These are phyloP conservation scores for Caradrina clavipalpis DNA, from an alignment of 2,888 invertebrate species.

Conservation along the genomic window DNA sequence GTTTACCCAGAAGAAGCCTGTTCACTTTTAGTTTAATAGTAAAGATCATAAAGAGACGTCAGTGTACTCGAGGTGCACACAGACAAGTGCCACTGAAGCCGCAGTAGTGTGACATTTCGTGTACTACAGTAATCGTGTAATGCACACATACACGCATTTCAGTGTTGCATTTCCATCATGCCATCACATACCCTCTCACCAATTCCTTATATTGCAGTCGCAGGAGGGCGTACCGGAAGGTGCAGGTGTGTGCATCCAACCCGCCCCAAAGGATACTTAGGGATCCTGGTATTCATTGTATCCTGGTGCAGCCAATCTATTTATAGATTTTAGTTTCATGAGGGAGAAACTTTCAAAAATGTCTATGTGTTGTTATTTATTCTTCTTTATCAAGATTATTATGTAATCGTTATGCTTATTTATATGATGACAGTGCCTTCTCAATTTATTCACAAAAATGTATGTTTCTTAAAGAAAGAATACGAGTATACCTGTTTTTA, in stretches of 20 bases:
- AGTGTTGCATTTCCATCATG: neutral
- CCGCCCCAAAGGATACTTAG: neutral
- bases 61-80: neutral
- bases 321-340: neutral
- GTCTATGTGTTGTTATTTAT: too few relatives aligned
- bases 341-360: too few relatives aligned
- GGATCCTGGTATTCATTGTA: neutral
- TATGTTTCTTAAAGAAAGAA: too few relatives aligned
- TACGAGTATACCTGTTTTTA: too few relatives aligned
- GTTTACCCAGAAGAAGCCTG: too few relatives aligned
- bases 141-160: neutral
- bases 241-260: neutral
- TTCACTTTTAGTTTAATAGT: too few relatives aligned
- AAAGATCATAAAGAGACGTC: neutral
- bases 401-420: too few relatives aligned
- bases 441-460: too few relatives aligned
- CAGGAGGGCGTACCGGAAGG: neutral
- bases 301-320: slow-evolving; percentile 12
- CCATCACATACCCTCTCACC: neutral
- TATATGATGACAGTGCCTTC: too few relatives aligned
- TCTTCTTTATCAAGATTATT: too few relatives aligned
- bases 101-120: neutral
- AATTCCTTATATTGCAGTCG: neutral
- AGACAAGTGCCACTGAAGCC: neutral
- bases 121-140: neutral